Base-by-base conservation (phyloP, 35 echinoderm and acorn worm genomes). In the Hemicentrotus pulcherrimus region DNA sequence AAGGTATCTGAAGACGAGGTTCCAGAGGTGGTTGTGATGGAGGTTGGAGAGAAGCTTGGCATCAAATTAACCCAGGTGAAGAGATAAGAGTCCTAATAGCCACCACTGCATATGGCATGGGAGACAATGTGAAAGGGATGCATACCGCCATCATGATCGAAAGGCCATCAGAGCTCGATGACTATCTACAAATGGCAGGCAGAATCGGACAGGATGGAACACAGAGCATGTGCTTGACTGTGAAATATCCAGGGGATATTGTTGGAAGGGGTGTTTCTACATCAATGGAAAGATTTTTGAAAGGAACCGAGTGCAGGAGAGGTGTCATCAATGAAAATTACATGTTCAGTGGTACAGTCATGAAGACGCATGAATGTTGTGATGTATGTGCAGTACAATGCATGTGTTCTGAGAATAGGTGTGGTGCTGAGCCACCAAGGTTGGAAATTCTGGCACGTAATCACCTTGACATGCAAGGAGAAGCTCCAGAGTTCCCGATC, bases 161-260 rank as follows among this genome's bases (percentile, higher is more conserved):
- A 89, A 12, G 45, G 31, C 87, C 87, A 32, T 89, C 87, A 33
- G 31, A 89, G 32, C 87, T 89, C 16, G 32, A 89, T 41, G 87
- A 89, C 18, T 89, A 89, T 46, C 13, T 89, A 24, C 87, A 89
- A 41, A 89, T 89, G 87, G 31, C 87, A 41, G 87, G 87, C 41
- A 89, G 87, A 41, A 32, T 89, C 22, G 87, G 87, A 15, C 31
- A 32, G 32, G 87, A 89, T 89, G 87, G 87, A 15, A 46, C 14
- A 41, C 87, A 89, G 87, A 89, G 87, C 32, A 41, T 46, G 45
- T 32, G 32, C 31, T 18, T 89, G 11, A 89, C 45, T 32, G 10
- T 89, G 87, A 89, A 41, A 18, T 89, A 89, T 24, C 87, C 87
- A 15, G 87, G 87, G 32, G 87, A 89, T 89, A 41, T 46, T 89